A percentile compares a stretch with the other conserved stretches of the same genome.
Conservation (phyloP, 2,797 vertebrate genomes). For the Brotula barbata region DNA sequence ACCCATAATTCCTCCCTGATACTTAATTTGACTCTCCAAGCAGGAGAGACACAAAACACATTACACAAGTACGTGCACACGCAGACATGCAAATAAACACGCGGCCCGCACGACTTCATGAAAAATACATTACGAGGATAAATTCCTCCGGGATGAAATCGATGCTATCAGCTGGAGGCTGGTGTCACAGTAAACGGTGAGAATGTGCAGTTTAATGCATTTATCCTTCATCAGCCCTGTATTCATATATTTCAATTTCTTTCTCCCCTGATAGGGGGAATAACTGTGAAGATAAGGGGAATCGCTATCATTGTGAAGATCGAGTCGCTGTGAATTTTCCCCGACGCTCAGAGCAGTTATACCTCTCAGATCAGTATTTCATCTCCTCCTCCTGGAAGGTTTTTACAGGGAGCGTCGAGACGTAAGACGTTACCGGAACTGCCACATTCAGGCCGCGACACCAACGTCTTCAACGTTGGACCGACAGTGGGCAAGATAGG, state of each 20-base stretch:
- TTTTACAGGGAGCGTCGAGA: slow-evolving; percentile 20
- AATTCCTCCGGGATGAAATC: slow-evolving; percentile 17
- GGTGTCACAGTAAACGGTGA: too few relatives aligned
- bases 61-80: slow-evolving; percentile 8
- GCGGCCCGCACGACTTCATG: too few relatives aligned
- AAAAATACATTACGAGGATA: slow-evolving; percentile 12
- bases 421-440: slow-evolving; percentile 13
- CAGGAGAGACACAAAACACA: slow-evolving; percentile 39
- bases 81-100: not conserved
- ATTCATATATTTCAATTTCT: too few relatives aligned
- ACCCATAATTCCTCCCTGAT: slow-evolving; percentile 69
- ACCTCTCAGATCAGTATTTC: slow-evolving; percentile 31
- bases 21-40: slow-evolving; percentile 62
- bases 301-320: slow-evolving; percentile 42
- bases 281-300: too few relatives aligned
- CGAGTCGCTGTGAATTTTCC: slow-evolving; percentile 27
- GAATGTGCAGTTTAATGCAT: too few relatives aligned
- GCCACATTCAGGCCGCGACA: not conserved
- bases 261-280: slow-evolving; percentile 27
- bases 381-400: slow-evolving; percentile 24
- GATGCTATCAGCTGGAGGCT: slow-evolving; percentile 7
- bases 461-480: not conserved
- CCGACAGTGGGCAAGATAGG: not conserved
- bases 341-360: slow-evolving; percentile 25
- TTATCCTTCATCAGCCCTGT: too few relatives aligned